These are phyloP conservation scores for Rhopilema esculentum DNA, from an alignment of 30 jellyfish, hydroid and myxozoan genomes.

Conservation along the genomic window DNA sequence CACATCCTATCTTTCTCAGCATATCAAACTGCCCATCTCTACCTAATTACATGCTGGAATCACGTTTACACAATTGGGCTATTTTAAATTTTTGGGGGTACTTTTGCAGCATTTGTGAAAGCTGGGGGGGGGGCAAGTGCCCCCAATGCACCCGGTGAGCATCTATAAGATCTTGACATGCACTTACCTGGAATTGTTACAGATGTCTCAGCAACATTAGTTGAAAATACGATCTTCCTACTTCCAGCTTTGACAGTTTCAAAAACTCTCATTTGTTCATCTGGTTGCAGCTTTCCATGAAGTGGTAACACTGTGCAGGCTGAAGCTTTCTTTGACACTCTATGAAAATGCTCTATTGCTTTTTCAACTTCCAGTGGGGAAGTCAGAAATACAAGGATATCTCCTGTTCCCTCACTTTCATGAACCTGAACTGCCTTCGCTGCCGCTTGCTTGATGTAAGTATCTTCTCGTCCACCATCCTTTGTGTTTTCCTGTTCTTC, in stretches of 20 bases:
- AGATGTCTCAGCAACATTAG: conserved; percentile 88
- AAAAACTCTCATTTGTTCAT: conserved; percentile 70
- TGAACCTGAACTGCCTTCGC: conserved; percentile 66
- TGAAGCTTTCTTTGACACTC: not conserved
- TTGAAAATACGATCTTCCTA: conserved; percentile 67
- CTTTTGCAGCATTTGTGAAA: no score
- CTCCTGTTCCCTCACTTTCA: conserved; percentile 40
- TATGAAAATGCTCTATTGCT: conserved; percentile 37
- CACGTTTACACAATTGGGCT: no score
- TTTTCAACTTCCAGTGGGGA: conserved; percentile 78
- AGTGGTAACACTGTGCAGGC: conserved; percentile 32
- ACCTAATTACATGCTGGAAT: no score
- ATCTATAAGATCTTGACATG: not conserved
- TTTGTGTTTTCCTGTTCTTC: conserved; percentile 10
- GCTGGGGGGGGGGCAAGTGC: no score
- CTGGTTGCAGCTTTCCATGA: conserved; percentile 79
- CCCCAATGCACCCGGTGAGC: no score
- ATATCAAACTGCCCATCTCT: no score
- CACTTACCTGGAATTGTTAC: conserved; percentile 76
- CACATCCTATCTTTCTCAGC: no score
- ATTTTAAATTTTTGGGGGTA: no score
- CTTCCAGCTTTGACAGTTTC: conserved; percentile 42
- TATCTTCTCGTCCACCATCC: no score
- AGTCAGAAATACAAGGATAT: conserved; percentile 69
- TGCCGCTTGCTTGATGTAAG: conserved; percentile 44